Base-by-base conservation (phyloP, 2,888 invertebrate genomes). In the Phytoseiulus persimilis region DNA sequence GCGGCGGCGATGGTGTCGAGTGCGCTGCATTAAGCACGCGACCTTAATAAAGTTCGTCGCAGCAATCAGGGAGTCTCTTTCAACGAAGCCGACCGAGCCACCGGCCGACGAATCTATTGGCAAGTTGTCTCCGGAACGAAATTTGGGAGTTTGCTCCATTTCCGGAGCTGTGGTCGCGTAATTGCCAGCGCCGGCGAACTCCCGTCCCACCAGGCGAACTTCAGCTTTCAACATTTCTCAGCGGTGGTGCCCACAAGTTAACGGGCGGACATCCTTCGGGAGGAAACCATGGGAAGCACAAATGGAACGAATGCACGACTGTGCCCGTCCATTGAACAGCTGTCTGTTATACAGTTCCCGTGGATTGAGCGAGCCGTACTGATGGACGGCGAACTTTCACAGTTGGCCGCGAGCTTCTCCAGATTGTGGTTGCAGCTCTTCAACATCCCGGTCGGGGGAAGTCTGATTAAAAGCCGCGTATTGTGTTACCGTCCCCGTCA, bases 61-160 rank as follows among this genome's bases (percentile, higher is more conserved):
- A 65, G 65, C 65, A 65, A 65, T 65, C 65, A 65, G 65, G 65
- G 65, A 65, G 65, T 65, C 65, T 65, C 65, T 65, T 65, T 65
- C 65, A 65, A 65, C 65, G 65, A 2, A 23, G 65, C n/a, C 5
- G 65, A 14, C 65, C 39, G 39, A 9, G 18, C 65, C 9, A 2
- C 5, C 18, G 65, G 23, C 28, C 65, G 65, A 65, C 65, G 65
- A 65, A 65, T 14, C 65, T 65, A 65, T 65, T 65, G 65, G 18
- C 65, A 65, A 65, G 65, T 65, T 23, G 65, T 65, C 65, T 65
- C 23, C 65, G 9, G 18, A 65, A 65, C 65, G 65, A 65, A 65
- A 65, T 65, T 65, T 28, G 65, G 65, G 65, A 65, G 65, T 65
- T 65, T 65, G 65, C 28, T 65, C 65, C 65, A 65, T 65, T 65